Evolutionary conservation across 2,888 invertebrate genomes (phyloP), one percentile per base, ranked within the genome.

Genomic region (Tuta absoluta): DNA sequence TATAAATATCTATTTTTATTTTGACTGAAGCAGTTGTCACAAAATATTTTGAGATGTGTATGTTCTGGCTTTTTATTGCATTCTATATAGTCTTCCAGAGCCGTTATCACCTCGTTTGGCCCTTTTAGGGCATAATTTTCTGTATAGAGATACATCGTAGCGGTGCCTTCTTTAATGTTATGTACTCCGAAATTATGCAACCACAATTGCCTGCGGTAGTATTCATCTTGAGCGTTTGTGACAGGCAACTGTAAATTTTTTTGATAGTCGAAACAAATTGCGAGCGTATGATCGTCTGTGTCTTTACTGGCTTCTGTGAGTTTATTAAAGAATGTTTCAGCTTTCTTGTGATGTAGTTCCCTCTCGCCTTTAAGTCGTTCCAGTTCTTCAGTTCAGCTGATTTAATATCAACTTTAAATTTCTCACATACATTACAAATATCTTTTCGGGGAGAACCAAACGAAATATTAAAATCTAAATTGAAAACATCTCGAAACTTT

Each of bases 141-240:
- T 14, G 64, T 67, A 28, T 65, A 68, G n/a, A 64, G 28, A 58
- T 67, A 68, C 68, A 65, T 68, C 2, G 58, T 58, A 2, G 67
- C 65, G 45, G 66, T 67, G 17, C 51, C 38, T 11, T 65, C 59
- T 21, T 57, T 62, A 59, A 68, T 23, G 48, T 67, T 65, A 45
- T 65, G 68, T n/a, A 65, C 66, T 5, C 67, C 66, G 56, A 69
- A 69, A 45, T 65, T 62, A 63, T 66, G 69, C 21, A 66, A 23
- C 66, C 66, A 68, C 49, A 67, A 45, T 61, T 67, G 67, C 11
- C 67, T 60, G 5, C 61, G 33, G 38, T 67, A 67, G 62, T 68
- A 68, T 57, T 67, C 64, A 38, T 67, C 68, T 37, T 61, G 58
- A 12, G 66, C 62, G 51, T 69, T 67, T n/a, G 67, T 67, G 19